These are phyloP conservation scores for Halichondria panicea DNA, from an alignment of 37 sponge, comb jelly and placozoan genomes.

Conservation along the genomic window DNA sequence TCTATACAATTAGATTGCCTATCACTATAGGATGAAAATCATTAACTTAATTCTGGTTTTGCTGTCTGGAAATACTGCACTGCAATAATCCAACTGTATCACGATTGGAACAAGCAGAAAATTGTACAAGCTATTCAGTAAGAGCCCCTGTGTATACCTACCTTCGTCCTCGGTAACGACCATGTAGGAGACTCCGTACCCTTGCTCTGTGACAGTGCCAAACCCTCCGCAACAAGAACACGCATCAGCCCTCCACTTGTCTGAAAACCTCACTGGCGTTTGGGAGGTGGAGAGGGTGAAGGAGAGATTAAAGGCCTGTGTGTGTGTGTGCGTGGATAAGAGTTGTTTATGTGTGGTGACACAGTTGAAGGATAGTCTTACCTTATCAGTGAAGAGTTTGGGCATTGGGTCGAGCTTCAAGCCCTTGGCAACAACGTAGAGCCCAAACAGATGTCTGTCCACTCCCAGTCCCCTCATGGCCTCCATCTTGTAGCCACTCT, in stretches of 20 bases:
- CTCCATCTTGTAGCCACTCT: constrained; percentile 71
- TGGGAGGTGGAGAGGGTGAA: constrained; percentile 81
- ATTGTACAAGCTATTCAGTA: too few species aligned
- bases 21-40: too few species aligned
- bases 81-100: too few species aligned
- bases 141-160: too few species aligned
- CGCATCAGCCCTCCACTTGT: constrained; percentile 26
- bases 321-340: background rate
- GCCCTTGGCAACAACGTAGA: constrained; percentile 73
- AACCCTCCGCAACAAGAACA: constrained; percentile 74
- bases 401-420: constrained; percentile 74
- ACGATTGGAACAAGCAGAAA: too few species aligned
- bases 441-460: constrained; percentile 85
- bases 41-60: too few species aligned
- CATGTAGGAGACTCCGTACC: constrained; percentile 92
- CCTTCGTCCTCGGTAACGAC: constrained; percentile 78
- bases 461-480: constrained; percentile 80
- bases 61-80: too few species aligned
- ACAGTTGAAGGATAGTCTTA: too few species aligned
- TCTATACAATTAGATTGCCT: too few species aligned
- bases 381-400: constrained; percentile 68
- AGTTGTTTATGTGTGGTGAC: too few species aligned
- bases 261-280: constrained; percentile 58
- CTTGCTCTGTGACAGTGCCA: constrained; percentile 81
- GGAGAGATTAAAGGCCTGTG: constrained; percentile 53